phyloP scores from a whole-genome alignment of 2,888 invertebrate species.

The Drosophila heteroneura region DNA sequence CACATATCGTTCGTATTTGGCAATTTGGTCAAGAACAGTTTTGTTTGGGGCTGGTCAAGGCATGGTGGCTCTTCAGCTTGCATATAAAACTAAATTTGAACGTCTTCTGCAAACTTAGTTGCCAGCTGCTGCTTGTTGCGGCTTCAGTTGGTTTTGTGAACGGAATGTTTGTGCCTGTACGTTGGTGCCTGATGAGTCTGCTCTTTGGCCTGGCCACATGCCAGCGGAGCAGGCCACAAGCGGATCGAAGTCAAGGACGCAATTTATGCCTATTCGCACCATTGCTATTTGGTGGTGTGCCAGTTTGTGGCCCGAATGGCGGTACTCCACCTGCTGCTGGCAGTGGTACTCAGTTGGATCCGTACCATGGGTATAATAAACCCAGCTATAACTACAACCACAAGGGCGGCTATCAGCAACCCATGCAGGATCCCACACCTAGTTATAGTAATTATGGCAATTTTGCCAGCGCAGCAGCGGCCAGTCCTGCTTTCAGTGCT shows the following conservation, averaged over 20 bases:
- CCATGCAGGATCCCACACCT: conserved; percentile 47
- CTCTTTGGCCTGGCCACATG: conserved; percentile 41
- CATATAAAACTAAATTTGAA: conserved; percentile 61
- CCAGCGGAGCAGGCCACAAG: conserved; percentile 32
- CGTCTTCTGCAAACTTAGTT: conserved; percentile 54
- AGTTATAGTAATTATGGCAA: conserved; percentile 36
- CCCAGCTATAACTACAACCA: conserved; percentile 62
- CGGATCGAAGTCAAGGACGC: conserved; percentile 54
- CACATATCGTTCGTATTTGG: conserved; percentile 50
- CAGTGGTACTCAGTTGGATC: conserved; percentile 55
- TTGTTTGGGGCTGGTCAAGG: conserved; percentile 34
- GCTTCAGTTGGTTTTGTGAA: conserved; percentile 22
- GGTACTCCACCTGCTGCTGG: conserved; percentile 27
- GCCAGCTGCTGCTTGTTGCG: conserved; percentile 10
- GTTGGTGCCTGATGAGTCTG: conserved; percentile 41
- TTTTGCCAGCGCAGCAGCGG: conserved; percentile 19
- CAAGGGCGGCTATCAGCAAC: conserved; percentile 64
- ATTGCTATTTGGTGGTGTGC: conserved; percentile 57
- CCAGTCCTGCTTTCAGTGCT: conserved; percentile 11
- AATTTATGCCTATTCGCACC: conserved; percentile 67
- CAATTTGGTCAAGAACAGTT: conserved; percentile 64
- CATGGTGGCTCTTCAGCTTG: conserved; percentile 33
- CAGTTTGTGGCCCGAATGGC: conserved; percentile 20
- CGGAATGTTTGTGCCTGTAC: conserved; percentile 46
- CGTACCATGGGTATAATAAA: conserved; percentile 51